phyloP scores from a whole-genome alignment of 2,797 vertebrate genomes.

The Pseudomugil tenellus region DNA sequence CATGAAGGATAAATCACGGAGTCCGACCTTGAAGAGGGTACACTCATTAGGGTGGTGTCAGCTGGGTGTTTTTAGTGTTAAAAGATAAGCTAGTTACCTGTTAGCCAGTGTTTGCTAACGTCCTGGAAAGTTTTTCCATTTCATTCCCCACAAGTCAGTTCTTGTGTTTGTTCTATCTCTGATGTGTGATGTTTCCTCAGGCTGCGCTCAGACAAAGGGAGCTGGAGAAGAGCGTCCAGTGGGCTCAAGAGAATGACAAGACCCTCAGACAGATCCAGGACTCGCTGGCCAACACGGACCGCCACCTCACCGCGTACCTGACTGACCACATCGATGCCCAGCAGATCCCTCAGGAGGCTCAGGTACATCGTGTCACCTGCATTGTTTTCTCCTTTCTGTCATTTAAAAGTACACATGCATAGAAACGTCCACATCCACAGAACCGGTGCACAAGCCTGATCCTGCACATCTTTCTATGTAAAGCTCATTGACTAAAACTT shows the following conservation, averaged over 20 bases:
- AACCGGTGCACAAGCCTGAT: no score
- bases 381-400: no score
- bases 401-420: no score
- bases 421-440: no score
- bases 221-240: slow-evolving; percentile 90
- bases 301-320: slow-evolving; percentile 88
- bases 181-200: slow-evolving; percentile 67
- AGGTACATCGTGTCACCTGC: slow-evolving; percentile 75
- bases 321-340: slow-evolving; percentile 91
- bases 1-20: slow-evolving; percentile 59
- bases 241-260: slow-evolving; percentile 92
- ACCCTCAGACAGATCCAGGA: slow-evolving; percentile 90
- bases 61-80: no score
- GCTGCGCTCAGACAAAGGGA: slow-evolving; percentile 88
- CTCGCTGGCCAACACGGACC: slow-evolving; percentile 88
- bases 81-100: not conserved
- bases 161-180: not conserved
- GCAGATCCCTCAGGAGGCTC: slow-evolving; percentile 95
- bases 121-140: no score
- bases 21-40: slow-evolving; percentile 54
- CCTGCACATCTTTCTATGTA: no score
- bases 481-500: no score
- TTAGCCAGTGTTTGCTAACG: no score
- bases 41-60: not conserved
- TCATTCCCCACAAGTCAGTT: no score